Base-by-base conservation (phyloP, 2,888 invertebrate species). In the Amiota minor region DNA sequence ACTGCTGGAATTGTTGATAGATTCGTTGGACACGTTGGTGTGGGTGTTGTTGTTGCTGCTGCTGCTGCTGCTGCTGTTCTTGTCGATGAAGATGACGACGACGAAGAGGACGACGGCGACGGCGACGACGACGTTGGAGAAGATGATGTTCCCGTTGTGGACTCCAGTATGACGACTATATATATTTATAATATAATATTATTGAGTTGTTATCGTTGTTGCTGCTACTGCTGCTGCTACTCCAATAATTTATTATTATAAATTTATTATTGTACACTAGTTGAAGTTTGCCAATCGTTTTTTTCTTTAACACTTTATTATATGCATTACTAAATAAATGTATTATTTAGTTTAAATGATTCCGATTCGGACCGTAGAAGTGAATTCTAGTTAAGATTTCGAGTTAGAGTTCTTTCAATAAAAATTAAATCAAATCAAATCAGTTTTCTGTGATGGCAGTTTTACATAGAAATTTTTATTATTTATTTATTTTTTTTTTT, bases 21-120 rank as follows among this genome's bases (percentile, higher is more conserved):
- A 45, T 45, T 14, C n/a, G n/a, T 6, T 53, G 53, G 14, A 53
- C 53, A n/a, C 14, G 74, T 20, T 64, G 35, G 35, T 35, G 35
- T 35, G 35, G 2, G 4, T 65, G 64, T 23, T 70, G 49, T 3
- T 75, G 55, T 12, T 59, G 62, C 23, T 74, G 64, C 10, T 70
- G 47, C 53, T 72, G 70, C 14, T 72, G 71, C 3, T 47, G 18
- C 9, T 9, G 61, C 14, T 35, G 47, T 8, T 47, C 47, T 14
- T 61, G 59, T 3, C 35, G 56, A 47, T 59, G 59, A 14, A 14
- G 9, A 11, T 11, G 64, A 18, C 35, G 16, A 11, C 4, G 71
- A n/a, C 49, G 59, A 20, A 14, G 9, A 11, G 11, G 64, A 18
- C 35, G 16, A 11, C 4, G 71, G n/a, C n/a, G 9, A 11, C n/a